Evolutionary conservation across 1,140 invertebrate genomes (phyloP).

Genomic region (Dreissena polymorpha): DNA sequence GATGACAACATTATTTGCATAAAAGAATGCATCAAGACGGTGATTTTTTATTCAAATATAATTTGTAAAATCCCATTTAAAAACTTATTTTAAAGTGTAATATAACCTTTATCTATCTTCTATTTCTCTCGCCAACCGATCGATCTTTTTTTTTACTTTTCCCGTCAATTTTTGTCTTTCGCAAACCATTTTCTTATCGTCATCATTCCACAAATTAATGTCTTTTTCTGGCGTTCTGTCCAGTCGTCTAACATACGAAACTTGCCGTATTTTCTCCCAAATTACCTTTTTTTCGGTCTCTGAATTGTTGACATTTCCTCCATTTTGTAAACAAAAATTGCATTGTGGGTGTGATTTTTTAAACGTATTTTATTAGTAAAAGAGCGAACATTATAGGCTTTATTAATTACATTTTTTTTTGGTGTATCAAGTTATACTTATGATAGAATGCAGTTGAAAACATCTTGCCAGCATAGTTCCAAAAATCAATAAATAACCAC

Average conservation of each 20-base stretch:
- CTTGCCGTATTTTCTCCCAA: background rate
- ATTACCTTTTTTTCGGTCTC: slow-evolving; percentile 9
- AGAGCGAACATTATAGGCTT: background rate
- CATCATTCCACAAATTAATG: slow-evolving; percentile 44
- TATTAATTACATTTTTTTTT: background rate
- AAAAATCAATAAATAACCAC: background rate
- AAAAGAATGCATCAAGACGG: no score
- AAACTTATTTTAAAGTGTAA: background rate
- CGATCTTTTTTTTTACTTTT: slow-evolving; percentile 53
- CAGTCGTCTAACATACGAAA: slow-evolving; percentile 46
- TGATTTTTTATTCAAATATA: background rate
- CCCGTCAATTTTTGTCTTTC: slow-evolving; percentile 32
- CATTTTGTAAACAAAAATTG: slow-evolving; percentile 57
- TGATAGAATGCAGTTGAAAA: background rate
- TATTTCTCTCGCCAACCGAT: slow-evolving; percentile 49
- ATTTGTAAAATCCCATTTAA: no score
- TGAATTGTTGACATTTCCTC: slow-evolving; percentile 40
- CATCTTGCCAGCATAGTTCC: background rate
- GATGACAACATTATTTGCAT: no score
- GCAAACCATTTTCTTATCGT: slow-evolving; percentile 55
- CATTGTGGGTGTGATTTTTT: slow-evolving; percentile 44
- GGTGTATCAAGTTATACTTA: background rate
- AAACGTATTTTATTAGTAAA: background rate
- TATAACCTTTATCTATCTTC: slow-evolving; percentile 17
- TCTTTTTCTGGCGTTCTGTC: slow-evolving; percentile 59